A percentile compares a stretch with the other conserved stretches of the same genome.
Conservation (phyloP, 2,888 invertebrate species). For the Drosophila paracracens region DNA sequence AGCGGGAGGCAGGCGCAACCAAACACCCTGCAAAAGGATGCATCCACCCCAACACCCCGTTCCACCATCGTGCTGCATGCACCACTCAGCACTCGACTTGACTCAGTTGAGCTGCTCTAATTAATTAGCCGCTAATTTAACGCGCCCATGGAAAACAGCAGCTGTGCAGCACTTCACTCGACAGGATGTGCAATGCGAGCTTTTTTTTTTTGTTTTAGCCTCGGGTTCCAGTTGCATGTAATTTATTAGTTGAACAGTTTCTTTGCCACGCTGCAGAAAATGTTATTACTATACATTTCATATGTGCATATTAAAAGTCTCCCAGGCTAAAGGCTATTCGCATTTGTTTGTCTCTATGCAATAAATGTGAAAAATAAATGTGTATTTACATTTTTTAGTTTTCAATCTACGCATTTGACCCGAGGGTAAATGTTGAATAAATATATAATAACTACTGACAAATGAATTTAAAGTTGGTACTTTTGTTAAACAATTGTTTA, state of each 20-base stretch:
- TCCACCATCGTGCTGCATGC: neutral
- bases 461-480: neutral
- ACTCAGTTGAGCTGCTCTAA: constrained; percentile 51
- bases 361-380: neutral
- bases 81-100: constrained; percentile 35
- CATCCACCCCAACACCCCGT: neutral
- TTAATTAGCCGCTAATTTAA: constrained; percentile 80
- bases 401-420: neutral
- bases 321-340: neutral
- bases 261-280: constrained; percentile 3
- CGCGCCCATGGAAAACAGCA: constrained; percentile 55
- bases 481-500: neutral
- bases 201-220: neutral
- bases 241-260: constrained; percentile 25
- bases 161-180: constrained; percentile 30
- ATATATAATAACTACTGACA: neutral
- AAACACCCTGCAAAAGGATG: constrained; percentile 11
- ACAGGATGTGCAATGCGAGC: constrained; percentile 52
- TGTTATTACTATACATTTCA: neutral
- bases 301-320: neutral
- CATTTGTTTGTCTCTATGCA: neutral
- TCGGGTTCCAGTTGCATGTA: constrained; percentile 22
- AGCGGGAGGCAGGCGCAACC: neutral
- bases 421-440: neutral
- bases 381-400: neutral